These are phyloP conservation scores for Vulpes vulpes DNA, from an alignment of 2,113 vertebrate genomes.

Conservation along the genomic window DNA sequence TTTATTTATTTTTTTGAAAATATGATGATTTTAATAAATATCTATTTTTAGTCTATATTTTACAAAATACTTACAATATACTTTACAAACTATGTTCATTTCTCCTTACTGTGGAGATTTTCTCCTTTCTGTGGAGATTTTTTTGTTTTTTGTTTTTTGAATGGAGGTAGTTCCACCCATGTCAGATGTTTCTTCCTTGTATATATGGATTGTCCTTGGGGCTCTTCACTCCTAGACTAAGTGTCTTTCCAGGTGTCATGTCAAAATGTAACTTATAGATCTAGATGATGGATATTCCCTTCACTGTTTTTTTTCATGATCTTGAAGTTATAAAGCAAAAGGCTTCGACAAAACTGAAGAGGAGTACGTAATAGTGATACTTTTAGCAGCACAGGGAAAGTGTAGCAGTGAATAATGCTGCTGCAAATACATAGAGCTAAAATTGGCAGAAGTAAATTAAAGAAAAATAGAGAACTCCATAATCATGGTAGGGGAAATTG, in stretches of 20 bases:
- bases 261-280: not conserved
- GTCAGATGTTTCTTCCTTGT: not conserved
- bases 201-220: rapidly evolving
- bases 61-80: not conserved
- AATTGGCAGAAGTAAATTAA: not conserved
- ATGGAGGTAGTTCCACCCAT: too few species aligned
- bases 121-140: not conserved
- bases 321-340: not conserved
- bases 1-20: not conserved
- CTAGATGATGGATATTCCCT: not conserved
- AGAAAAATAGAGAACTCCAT: not conserved
- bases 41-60: not conserved
- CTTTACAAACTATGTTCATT: not conserved
- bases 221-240: not conserved
- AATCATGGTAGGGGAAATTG: not conserved
- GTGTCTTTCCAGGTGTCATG: not conserved
- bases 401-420: not conserved
- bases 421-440: not conserved
- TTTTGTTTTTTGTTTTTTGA: not conserved
- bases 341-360: not conserved
- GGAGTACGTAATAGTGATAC: rapidly evolving
- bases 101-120: not conserved
- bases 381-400: rapidly evolving
- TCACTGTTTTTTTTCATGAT: not conserved
- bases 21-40: not conserved